These are phyloP conservation scores for Pardalotus punctatus DNA, from an alignment of 2,113 vertebrate species.

Conservation along the genomic window DNA sequence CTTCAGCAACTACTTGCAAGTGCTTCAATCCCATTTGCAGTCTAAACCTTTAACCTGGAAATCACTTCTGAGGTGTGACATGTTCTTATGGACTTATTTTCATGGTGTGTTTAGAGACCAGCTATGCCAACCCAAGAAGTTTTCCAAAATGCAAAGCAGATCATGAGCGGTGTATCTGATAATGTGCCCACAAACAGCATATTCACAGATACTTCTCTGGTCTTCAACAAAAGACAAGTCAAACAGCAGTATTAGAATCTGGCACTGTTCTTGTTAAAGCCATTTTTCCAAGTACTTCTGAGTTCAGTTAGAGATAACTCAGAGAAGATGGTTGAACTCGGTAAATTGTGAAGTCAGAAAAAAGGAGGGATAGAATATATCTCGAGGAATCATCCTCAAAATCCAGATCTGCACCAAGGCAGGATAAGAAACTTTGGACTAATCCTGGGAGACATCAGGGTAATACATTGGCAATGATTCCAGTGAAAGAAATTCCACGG, in stretches of 20 bases:
- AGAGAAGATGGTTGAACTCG: not conserved
- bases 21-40: not conserved
- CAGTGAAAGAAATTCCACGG: not conserved
- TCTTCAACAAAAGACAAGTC: not conserved
- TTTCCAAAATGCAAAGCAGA: not conserved
- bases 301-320: not conserved
- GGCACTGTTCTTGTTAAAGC: not conserved
- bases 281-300: not conserved
- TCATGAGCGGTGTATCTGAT: not conserved
- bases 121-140: not conserved
- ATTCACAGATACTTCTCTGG: not conserved
- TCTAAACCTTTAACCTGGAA: not conserved
- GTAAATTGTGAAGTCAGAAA: not conserved
- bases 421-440: not conserved
- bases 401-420: not conserved
- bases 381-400: not conserved
- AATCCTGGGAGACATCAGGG: not conserved
- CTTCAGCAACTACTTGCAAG: not conserved
- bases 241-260: not conserved
- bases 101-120: not conserved
- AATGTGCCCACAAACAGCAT: not conserved
- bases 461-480: not conserved
- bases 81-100: not conserved
- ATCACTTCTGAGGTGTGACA: not conserved
- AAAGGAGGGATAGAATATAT: not conserved